Evolutionary conservation across 1,140 invertebrate genomes (phyloP), one percentile per base, ranked within the genome.

Genomic region (Musca vetustissima): DNA sequence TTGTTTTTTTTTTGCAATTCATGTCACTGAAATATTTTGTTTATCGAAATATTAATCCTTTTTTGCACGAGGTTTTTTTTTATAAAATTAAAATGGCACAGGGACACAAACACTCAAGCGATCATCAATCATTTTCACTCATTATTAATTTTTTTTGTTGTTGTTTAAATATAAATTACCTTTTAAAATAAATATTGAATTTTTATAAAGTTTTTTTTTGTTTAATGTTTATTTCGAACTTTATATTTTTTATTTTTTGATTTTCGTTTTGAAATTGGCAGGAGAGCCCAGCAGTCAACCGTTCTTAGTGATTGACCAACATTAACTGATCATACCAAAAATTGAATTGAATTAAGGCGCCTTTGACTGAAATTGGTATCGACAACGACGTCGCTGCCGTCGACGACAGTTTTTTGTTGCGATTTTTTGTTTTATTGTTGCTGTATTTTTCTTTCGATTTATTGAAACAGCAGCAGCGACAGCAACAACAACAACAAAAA

Each of bases 271-370:
- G 7, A 43, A 43, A 9, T 9, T 9, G 13, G 36, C 28, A 28
- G 28, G 28, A 28, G 28, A 43, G 36, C 36, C 4, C 36, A 43
- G 15, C 8, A 61, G 57, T 61, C 57, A 61, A 61, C 57, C 57
- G 57, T 61, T 61, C 57, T 61, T 61, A 61, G 32, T 61, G 57
- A 61, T 61, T 61, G 57, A 61, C 57, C 57, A 61, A 61, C 57
- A 61, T 19, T 61, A 61, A 61, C 57, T 61, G 57, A 61, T 61
- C 57, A 61, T 43, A 19, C 36, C 11, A 21, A 21, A 61, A 61
- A 61, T 61, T 36, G 21, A 52, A 36, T 61, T 61, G 13, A n/a
- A n/a, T n/a, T n/a, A n/a, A n/a, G 36, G 28, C 28, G 19, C 57
- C 19, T 61, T 61, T 61, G 57, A 17, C 64, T 49, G 48, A 66